phyloP scores from a whole-genome alignment of 2,113 vertebrate species.

The Oryctolagus cuniculus region mOryCun1.1 NC_091439.1:41454001-41454500 shows the following conservation, averaged over 20 bases:
- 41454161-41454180: constrained; percentile 71
- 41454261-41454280: constrained; percentile 83
- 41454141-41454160: constrained; percentile 19
- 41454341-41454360: constrained; percentile 30
- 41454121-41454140: constrained; percentile 45
- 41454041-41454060: constrained; percentile 57
- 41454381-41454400: neutral
- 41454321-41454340: constrained; percentile 48
- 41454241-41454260: constrained; percentile 72
- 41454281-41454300: constrained; percentile 67
- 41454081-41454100: constrained; percentile 22
- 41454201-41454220: constrained; percentile 58
- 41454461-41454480: neutral
- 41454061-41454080: constrained; percentile 24
- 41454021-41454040: neutral
- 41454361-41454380: neutral
- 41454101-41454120: constrained; percentile 50
- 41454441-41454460: neutral
- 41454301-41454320: neutral
- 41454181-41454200: neutral
- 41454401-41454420: constrained; percentile 33
- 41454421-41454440: neutral
- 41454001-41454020: neutral
- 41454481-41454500: neutral
- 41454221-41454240: constrained; percentile 73